These are phyloP conservation scores for Drosophila nigrodunni DNA, from an alignment of 1,140 invertebrate species.

Conservation along the genomic window DNA sequence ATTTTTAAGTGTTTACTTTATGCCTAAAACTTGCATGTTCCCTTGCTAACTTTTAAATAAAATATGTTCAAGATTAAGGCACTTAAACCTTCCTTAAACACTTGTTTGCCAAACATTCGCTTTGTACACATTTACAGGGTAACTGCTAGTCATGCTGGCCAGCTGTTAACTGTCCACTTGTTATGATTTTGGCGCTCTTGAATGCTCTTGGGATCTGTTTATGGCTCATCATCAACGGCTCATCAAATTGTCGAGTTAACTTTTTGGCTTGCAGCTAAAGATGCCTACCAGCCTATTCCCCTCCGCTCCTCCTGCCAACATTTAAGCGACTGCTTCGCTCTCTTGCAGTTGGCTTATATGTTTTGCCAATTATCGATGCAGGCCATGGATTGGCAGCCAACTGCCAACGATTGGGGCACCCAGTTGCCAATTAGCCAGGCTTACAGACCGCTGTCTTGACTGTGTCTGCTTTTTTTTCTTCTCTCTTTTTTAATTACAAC, in stretches of 20 bases:
- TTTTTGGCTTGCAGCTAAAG: neutral
- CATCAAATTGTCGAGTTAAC: slow-evolving; percentile 6
- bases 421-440: slow-evolving; percentile 74
- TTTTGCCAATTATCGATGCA: slow-evolving; percentile 68
- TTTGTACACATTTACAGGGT: neutral
- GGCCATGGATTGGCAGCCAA: slow-evolving; percentile 42
- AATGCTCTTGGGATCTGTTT: slow-evolving; percentile 8
- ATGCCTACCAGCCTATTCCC: neutral
- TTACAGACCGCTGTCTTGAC: slow-evolving; percentile 24
- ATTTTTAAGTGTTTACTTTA: too few relatives aligned
- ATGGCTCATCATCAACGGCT: slow-evolving; percentile 17
- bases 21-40: too few relatives aligned
- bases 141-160: neutral
- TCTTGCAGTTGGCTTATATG: slow-evolving; percentile 22
- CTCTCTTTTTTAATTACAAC: slow-evolving; percentile 51
- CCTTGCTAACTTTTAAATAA: too few relatives aligned
- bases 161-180: neutral
- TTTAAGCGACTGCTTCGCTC: neutral
- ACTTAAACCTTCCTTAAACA: too few relatives aligned
- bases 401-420: slow-evolving; percentile 44
- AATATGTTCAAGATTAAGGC: too few relatives aligned
- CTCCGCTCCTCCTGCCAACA: neutral
- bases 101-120: too few relatives aligned
- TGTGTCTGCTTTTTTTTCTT: neutral
- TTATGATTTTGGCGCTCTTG: neutral